Evolutionary conservation across 2,797 vertebrate genomes (phyloP), one percentile per base, ranked within the genome.

Genomic region (Artibeus jamaicensis): DNA sequence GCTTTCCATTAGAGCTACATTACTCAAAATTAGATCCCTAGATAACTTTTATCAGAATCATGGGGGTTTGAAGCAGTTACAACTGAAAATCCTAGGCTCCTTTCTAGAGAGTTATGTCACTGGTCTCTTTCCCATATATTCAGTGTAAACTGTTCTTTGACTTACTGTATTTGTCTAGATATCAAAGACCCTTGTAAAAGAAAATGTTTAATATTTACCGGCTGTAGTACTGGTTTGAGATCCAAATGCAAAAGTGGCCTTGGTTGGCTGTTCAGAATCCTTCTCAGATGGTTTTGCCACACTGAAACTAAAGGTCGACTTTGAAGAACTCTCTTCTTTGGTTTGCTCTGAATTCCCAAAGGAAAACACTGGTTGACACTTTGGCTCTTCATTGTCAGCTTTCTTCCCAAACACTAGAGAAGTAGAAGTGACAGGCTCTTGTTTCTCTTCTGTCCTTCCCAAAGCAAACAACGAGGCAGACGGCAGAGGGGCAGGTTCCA

Each of bases 361-460:
- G 67, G 99, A 98, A 98, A 99, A 99, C 74, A 99, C 84, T 76
- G 97, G 90, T 85, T 98, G 98, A 79, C 98, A 95, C 97, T 99
- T 98, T 86, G 98, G 55, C 91, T 99, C 98, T 86, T 98, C 98
- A 0, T 0, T 98, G 55, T 99, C 99, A 21, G 97, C 88, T 94
- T 99, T 99, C 97, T 99, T 99, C 59, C 98, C 98, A 86, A 99
- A 99, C 14, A 98, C 86, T 62, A 99, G 98, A 0, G 98, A 95
- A 81, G 96, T 93, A 65, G 98, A 97, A 92, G 97, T 95, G 86
- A 98, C 97, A 29, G 98, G 95, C 85, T 98, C 98, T 77, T 97
- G 96, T 81, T 99, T 99, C 89, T 98, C 98, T 96, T 98, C 98
- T 91, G 98, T 98, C 97, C 98, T 98, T 97, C 98, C 98, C 98